Base-by-base conservation (phyloP, 35 echinoderm and acorn worm species). In the Apostichopus californicus region DNA sequence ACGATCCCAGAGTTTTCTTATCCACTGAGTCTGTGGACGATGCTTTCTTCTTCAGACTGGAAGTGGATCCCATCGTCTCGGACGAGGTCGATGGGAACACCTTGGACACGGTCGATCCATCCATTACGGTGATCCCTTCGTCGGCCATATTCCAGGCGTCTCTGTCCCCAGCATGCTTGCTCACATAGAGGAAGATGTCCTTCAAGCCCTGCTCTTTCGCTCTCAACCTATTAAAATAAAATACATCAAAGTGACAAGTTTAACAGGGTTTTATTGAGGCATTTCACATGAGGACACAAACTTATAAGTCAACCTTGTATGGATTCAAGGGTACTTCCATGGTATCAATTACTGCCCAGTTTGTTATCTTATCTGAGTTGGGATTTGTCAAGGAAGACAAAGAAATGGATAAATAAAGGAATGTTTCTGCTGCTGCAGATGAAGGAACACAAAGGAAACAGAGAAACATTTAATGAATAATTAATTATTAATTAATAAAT, bases 81-180 rank as follows among this genome's bases (percentile, higher is more conserved):
- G 94, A 93, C 17, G 94, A 87, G 11, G 90, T 61, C 65, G 23
- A 77, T 57, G 52, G 89, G 55, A 24, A 93, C 61, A 81, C 59
- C 75, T 84, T 82, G 56, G 86, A 86, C 56, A 91, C 90, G 77
- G 80, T 86, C 21, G 89, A 83, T 25, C 93, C 89, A 12, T 93
- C 88, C 54, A 98, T 87, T 54, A 95, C 75, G 54, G 92, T 54
- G 78, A 98, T 94, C 25, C 96, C 96, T 83, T 95, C 87, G 57
- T 98, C 96, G 18, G 96, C 96, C 96, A 98, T 98, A 77, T 98
- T 98, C 96, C 96, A 98, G 14, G 94, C 96, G 84, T 98, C 96
- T 18, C 96, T 61, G 58, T 95, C 96, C 6, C 77, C 86, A 6
- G 94, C 90, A 57, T 94, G 93, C 15, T 93, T 90, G 54, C 94